Base-by-base conservation (phyloP, 1,140 invertebrate species). In the Mizuhopecten yessoensis region DNA sequence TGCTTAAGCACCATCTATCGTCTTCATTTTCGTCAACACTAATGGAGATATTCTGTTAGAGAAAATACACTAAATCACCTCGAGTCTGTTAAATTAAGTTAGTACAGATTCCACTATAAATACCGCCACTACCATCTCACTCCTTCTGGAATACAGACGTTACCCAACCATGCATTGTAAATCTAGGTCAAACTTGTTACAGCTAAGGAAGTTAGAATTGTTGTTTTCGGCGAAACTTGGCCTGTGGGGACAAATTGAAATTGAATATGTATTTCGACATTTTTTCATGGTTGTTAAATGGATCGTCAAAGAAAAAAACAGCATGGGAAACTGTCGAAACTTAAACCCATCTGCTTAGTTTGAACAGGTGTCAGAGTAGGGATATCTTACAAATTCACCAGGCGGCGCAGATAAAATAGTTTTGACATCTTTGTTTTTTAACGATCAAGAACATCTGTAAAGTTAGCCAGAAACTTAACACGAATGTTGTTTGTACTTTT, bases 401-500 rank as follows among this genome's bases (percentile, higher is more conserved):
- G n/a, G n/a, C n/a, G 20, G 45, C 36, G 13, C 36, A 49, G 45
- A 49, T 49, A 49, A 75, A 75, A n/a, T 29, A 29, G 5, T 75
- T 75, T 75, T 75, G 57, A 75, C 57, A 29, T 75, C 57, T 75
- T 75, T 75, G 57, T 75, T 75, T 75, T 75, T n/a, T 29, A 75
- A 75, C 57, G 57, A 75, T 75, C n/a, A 75, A 75, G 57, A 75
- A 75, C 57, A 75, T 75, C 57, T 75, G 57, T 75, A 75, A 75
- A 75, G n/a, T 29, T 45, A 45, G 42, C 42, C 17, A 29, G 57
- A 75, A 75, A 75, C 2, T 29, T 29, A 29, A 17, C 57, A 29
- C n/a, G 57, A 75, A 7, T 23, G 5, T 13, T n/a, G n/a, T 29
- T 29, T 75, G n/a, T 23, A 3, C n/a, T n/a, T n/a, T 75, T 75